Conservation (phyloP, 2,888 invertebrate species). For the Ophraella communa region DNA sequence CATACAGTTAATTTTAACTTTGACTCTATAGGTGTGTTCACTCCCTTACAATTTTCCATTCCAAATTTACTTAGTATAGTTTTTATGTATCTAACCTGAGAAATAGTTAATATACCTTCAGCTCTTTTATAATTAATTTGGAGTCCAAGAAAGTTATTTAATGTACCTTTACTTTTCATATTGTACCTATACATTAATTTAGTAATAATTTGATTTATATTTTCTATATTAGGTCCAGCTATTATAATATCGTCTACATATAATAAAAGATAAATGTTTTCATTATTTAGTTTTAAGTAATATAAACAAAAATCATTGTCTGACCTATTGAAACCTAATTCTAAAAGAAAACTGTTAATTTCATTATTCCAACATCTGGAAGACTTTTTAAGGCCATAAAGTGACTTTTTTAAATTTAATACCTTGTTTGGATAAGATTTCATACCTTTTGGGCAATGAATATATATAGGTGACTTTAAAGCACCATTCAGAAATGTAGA, state of each 20-base stretch:
- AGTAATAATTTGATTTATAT: no score
- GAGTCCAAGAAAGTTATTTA: constrained; percentile 34
- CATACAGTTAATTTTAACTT: background rate
- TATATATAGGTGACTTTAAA: no score
- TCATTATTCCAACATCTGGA: constrained; percentile 13
- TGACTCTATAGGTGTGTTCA: constrained; percentile 9
- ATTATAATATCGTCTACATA: no score
- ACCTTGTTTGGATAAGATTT: background rate
- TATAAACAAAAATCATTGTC: background rate
- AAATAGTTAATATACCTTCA: constrained; percentile 16
- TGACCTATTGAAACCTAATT: background rate
- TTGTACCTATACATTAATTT: constrained; percentile 9
- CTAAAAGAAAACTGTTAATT: background rate
- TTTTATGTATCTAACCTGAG: constrained; percentile 11
- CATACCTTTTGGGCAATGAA: no score
- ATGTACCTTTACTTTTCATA: constrained; percentile 33
- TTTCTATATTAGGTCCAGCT: no score
- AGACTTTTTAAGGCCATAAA: constrained; percentile 13
- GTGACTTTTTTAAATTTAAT: constrained; percentile 12
- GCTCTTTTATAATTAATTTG: constrained; percentile 34
- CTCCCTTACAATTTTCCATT: background rate
- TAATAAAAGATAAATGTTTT: no score
- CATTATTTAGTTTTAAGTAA: no score
- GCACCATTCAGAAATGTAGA: no score
- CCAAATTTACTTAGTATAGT: constrained; percentile 16